Conservation (phyloP, 2,888 invertebrate genomes). For the Mactromeris polynyma region DNA sequence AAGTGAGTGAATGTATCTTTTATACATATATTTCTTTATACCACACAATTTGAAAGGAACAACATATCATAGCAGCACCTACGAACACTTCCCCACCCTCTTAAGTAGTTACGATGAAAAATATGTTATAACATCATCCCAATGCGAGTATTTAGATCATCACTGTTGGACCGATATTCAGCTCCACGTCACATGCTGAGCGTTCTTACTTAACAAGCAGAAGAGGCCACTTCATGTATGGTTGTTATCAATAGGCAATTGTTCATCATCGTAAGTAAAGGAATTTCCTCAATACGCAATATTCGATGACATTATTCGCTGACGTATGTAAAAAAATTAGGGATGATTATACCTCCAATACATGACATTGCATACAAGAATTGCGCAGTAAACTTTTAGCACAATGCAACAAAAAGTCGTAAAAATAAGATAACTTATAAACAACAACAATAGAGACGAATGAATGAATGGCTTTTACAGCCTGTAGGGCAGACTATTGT, state of each 20-base stretch:
- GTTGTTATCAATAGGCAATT: background rate
- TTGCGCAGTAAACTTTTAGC: background rate
- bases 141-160: background rate
- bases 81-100: background rate
- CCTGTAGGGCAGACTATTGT: background rate
- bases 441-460: background rate
- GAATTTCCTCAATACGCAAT: background rate
- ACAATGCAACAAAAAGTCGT: background rate
- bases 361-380: background rate
- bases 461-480: background rate
- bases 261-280: background rate
- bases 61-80: background rate
- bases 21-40: background rate
- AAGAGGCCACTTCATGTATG: background rate
- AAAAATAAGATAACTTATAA: slow-evolving; percentile 5
- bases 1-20: background rate
- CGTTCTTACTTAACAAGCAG: background rate
- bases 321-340: background rate
- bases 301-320: background rate
- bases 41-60: background rate
- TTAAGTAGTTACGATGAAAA: background rate
- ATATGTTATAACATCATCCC: background rate
- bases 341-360: background rate
- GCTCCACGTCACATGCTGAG: background rate
- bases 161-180: background rate